phyloP scores from a whole-genome alignment of 2,113 vertebrate genomes.

The Microtus pennsylvanicus region DNA sequence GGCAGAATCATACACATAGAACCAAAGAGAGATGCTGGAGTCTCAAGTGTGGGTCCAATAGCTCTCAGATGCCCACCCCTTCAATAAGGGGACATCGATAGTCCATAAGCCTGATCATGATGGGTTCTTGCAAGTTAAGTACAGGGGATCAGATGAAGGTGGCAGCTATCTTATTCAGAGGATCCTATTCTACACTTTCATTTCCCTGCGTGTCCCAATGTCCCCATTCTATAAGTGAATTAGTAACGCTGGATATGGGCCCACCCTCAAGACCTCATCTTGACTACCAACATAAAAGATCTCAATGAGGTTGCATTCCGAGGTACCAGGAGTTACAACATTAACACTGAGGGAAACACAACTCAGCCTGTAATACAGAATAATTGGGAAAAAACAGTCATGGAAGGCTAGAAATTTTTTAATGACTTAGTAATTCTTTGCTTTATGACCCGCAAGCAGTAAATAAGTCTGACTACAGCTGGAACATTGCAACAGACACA shows the following conservation, averaged over 20 bases:
- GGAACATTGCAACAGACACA: neutral
- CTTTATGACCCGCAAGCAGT: neutral
- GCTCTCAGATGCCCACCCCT: neutral
- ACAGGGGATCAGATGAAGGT: neutral
- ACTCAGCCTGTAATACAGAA: conserved; percentile 16
- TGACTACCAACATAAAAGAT: neutral
- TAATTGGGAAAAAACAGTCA: neutral
- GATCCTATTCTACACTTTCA: neutral
- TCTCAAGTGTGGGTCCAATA: neutral
- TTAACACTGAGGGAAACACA: neutral
- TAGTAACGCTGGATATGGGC: neutral
- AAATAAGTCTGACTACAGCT: neutral
- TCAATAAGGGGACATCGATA: neutral
- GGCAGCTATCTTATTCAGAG: neutral
- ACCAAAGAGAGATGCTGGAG: neutral
- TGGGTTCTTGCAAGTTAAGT: neutral
- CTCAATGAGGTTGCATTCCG: neutral
- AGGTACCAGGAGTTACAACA: neutral
- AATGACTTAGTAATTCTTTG: neutral
- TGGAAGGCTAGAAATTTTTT: neutral
- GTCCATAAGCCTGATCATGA: neutral
- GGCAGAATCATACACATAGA: neutral
- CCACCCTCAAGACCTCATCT: neutral
- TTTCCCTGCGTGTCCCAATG: neutral
- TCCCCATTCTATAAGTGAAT: neutral